These are phyloP conservation scores for Hylaeus anthracinus DNA, from an alignment of 1,140 invertebrate genomes.

Conservation along the genomic window DNA sequence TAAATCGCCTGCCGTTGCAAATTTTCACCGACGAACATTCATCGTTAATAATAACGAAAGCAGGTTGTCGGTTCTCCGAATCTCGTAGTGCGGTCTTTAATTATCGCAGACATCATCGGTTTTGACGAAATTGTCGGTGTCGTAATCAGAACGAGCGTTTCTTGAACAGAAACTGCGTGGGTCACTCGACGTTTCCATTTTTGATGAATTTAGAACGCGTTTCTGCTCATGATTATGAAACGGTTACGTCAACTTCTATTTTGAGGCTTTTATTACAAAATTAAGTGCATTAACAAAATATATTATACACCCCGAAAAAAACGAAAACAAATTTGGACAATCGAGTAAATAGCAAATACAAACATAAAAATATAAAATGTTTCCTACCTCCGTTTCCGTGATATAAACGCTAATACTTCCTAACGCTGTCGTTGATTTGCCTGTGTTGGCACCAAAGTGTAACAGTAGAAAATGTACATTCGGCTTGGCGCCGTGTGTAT, in stretches of 20 bases:
- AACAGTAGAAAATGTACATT: neutral
- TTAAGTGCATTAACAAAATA: too few relatives aligned
- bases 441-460: neutral
- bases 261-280: too few relatives aligned
- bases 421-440: too few relatives aligned
- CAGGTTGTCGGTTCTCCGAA: neutral
- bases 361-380: too few relatives aligned
- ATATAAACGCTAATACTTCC: too few relatives aligned
- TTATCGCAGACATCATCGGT: slow-evolving; percentile 12
- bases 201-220: neutral
- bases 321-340: too few relatives aligned
- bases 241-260: neutral
- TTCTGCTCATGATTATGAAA: neutral
- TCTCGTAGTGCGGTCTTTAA: slow-evolving; percentile 8
- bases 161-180: slow-evolving; percentile 35
- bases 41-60: slow-evolving; percentile 19
- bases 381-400: too few relatives aligned
- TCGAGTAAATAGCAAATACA: too few relatives aligned
- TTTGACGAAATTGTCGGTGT: neutral
- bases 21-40: neutral
- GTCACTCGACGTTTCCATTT: slow-evolving; percentile 12
- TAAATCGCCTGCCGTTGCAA: neutral
- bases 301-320: too few relatives aligned
- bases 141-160: slow-evolving; percentile 1
- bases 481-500: neutral